A percentile compares a stretch with the other conserved stretches of the same genome.
Conservation (phyloP, 2,888 invertebrate genomes). For the Rhorus exstirpatorius region DNA sequence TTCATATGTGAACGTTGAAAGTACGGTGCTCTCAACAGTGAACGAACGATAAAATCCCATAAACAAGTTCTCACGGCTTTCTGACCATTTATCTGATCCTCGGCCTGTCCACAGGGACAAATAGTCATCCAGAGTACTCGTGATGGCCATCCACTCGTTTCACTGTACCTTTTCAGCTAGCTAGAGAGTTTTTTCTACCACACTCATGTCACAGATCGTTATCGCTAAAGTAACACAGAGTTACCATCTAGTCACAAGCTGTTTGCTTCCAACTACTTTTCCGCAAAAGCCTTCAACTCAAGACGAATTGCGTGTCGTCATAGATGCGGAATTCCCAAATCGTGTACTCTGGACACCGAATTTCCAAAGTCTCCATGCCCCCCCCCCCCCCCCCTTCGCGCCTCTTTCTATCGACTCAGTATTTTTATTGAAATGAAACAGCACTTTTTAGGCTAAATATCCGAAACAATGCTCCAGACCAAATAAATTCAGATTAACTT, state of each 20-base stretch:
- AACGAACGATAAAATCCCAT: slow-evolving; percentile 61
- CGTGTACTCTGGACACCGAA: background rate
- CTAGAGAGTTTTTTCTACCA: slow-evolving; percentile 17
- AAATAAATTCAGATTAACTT: no score
- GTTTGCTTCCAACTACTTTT: slow-evolving; percentile 29
- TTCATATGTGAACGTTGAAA: slow-evolving; percentile 46
- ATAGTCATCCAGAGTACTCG: slow-evolving; percentile 46
- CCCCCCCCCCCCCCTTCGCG: no score
- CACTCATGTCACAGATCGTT: slow-evolving; percentile 30
- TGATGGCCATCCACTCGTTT: slow-evolving; percentile 8
- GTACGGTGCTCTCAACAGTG: slow-evolving; percentile 53
- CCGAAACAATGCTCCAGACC: no score
- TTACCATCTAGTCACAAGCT: slow-evolving; percentile 33
- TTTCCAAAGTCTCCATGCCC: background rate
- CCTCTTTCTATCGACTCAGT: no score
- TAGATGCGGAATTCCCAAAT: no score
- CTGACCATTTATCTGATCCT: slow-evolving; percentile 45
- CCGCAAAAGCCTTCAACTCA: slow-evolving; percentile 5
- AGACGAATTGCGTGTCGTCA: background rate
- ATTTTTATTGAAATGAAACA: no score
- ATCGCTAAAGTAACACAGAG: slow-evolving; percentile 36
- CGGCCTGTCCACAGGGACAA: slow-evolving; percentile 52
- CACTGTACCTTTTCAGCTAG: background rate
- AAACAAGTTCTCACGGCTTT: slow-evolving; percentile 61
- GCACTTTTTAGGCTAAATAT: no score